Conservation (phyloP, 2,888 invertebrate species). For the Trachelus stipa region DNA sequence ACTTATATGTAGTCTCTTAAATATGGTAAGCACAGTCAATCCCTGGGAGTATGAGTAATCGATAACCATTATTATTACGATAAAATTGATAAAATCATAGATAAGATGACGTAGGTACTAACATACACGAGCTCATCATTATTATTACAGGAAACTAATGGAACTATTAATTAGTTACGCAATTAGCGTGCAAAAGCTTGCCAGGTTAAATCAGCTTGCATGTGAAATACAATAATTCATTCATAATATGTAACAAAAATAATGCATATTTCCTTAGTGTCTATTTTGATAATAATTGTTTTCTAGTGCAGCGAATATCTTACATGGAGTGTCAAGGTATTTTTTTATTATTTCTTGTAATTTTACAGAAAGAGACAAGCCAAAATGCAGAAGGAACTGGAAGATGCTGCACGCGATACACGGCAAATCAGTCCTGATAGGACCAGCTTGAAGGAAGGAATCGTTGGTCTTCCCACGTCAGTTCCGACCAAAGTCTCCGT, state of each 20-base stretch:
- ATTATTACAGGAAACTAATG: too few species aligned
- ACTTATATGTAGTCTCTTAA: too few species aligned
- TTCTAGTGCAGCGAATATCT: background rate
- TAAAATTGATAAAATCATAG: too few species aligned
- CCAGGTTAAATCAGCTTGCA: conserved; percentile 26
- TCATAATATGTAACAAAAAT: conserved; percentile 12
- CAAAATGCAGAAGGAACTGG: conserved; percentile 88
- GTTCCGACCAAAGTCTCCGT: conserved; percentile 78
- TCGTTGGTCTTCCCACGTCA: conserved; percentile 59
- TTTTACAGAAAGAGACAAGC: conserved; percentile 86
- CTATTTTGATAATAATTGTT: background rate
- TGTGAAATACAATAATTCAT: conserved; percentile 15
- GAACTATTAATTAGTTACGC: too few species aligned
- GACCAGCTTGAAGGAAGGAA: conserved; percentile 68
- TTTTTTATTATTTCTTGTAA: conserved; percentile 35
- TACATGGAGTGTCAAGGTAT: background rate
- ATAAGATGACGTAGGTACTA: too few species aligned
- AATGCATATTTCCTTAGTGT: conserved; percentile 12
- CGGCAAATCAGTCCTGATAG: conserved; percentile 69
- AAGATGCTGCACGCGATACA: conserved; percentile 88
- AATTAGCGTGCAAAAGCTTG: too few species aligned
- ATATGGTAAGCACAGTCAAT: too few species aligned
- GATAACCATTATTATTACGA: too few species aligned
- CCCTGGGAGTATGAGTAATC: too few species aligned
- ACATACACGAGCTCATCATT: too few species aligned